Evolutionary conservation across 2,888 invertebrate genomes (phyloP), one percentile per base, ranked within the genome.

Genomic region (Xestia c-nigrum): DNA sequence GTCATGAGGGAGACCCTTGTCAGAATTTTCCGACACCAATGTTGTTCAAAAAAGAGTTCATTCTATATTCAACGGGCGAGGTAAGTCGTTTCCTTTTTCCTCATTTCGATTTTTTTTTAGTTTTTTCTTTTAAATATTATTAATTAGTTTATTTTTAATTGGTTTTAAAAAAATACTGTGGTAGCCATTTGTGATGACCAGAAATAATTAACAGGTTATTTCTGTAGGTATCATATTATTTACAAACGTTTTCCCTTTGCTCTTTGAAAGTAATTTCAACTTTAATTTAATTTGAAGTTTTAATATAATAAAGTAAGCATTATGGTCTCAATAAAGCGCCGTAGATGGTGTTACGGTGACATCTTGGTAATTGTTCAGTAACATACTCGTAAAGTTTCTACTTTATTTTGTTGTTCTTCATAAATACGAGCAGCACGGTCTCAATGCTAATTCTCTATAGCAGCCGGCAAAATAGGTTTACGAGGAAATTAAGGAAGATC

Each of bases 291-390:
- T 69, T 61, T n/a, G 24, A 65, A 68, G 9, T 76, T 69, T 70
- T 59, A 79, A 59, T 69, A 66, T 68, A 67, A 46, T 84, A 75
- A 71, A 70, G 47, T 64, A 31, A 12, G 50, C 38, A 46, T 65
- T 31, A 73, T 43, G 64, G 31, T 24, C 5, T 7, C 61, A 71
- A 72, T 83, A 77, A 85, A 85, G 38, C 77, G 68, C 38, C 78
- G 40, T 85, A 68, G 14, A 86, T 61, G 75, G 77, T 63, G 52
- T 85, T 76, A 86, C 78, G 76, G 85, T 69, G 83, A 81, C 81
- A 78, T 77, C 83, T 77, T 65, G 73, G 84, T 82, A 84, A 87
- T 87, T 85, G 47, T 74, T 50, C 65, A 72, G 57, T 72, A 57
- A 69, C 64, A 55, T n/a, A 55, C 59, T 73, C 77, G 61, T 81